These are phyloP conservation scores for Bombus superbus DNA, from an alignment of 1,140 invertebrate genomes.

Conservation along the genomic window DNA sequence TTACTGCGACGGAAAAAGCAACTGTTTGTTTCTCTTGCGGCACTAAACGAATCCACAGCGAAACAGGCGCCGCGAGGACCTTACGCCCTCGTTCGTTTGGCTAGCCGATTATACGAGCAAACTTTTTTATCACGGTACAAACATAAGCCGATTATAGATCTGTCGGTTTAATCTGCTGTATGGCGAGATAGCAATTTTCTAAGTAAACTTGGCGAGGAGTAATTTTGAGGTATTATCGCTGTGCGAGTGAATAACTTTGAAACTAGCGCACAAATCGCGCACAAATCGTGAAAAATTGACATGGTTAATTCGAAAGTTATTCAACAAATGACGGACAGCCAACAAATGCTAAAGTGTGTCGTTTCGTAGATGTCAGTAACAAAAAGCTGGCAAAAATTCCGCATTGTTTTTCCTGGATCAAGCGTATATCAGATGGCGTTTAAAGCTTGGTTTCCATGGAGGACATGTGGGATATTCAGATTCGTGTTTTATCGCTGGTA, in stretches of 20 bases:
- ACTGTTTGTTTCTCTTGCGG: not conserved
- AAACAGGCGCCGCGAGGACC: not conserved
- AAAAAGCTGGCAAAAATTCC: not conserved
- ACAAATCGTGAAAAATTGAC: not conserved
- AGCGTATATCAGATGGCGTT: not conserved
- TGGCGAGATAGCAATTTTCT: not conserved
- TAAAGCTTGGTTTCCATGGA: not conserved
- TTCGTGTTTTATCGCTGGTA: not conserved
- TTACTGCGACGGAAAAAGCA: too few relatives aligned
- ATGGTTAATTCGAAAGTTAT: not conserved
- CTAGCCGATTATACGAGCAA: conserved; percentile 14
- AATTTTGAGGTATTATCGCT: not conserved
- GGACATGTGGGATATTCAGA: not conserved
- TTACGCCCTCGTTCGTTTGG: conserved; percentile 15
- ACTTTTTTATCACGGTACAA: conserved; percentile 24
- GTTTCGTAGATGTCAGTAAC: not conserved
- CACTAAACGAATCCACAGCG: not conserved
- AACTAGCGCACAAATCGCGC: not conserved
- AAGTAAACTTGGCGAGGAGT: too few relatives aligned
- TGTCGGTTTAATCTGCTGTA: conserved; percentile 8
- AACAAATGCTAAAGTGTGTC: not conserved
- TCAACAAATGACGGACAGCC: not conserved
- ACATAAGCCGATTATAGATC: conserved; percentile 38
- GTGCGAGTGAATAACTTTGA: not conserved
- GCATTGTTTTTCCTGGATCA: not conserved